phyloP scores from a whole-genome alignment of 2,888 invertebrate genomes.

The Carcina quercana region DNA sequence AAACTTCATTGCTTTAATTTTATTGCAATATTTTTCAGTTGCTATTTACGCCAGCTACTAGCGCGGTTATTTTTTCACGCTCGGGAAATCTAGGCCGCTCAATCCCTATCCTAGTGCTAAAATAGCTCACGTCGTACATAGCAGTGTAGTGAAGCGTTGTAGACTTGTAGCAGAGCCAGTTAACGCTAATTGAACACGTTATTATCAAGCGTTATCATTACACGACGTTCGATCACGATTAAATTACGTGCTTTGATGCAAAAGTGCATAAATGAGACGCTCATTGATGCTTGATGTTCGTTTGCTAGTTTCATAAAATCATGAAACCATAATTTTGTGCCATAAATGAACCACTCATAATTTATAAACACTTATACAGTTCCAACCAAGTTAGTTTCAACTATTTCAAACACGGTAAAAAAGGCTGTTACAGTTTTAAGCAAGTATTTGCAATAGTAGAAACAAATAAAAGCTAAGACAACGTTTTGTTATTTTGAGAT shows the following conservation, averaged over 20 bases:
- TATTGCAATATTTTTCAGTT: background rate
- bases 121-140: conserved; percentile 37
- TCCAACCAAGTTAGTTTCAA: too few relatives aligned
- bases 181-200: conserved; percentile 12
- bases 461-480: too few relatives aligned
- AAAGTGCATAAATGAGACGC: too few relatives aligned
- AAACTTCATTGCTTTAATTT: conserved; percentile 1
- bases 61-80: conserved; percentile 21
- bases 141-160: conserved; percentile 45
- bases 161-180: conserved; percentile 17
- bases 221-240: conserved; percentile 15
- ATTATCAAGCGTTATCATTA: conserved; percentile 12
- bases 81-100: conserved; percentile 56
- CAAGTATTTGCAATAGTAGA: too few relatives aligned
- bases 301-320: too few relatives aligned
- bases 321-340: too few relatives aligned
- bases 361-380: too few relatives aligned
- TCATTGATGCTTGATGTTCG: too few relatives aligned
- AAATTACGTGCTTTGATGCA: background rate
- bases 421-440: too few relatives aligned
- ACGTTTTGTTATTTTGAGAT: too few relatives aligned
- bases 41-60: background rate
- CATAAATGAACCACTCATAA: too few relatives aligned
- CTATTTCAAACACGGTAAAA: too few relatives aligned
- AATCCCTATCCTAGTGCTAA: conserved; percentile 51